A percentile compares a stretch with the other conserved stretches of the same genome.
Conservation (phyloP, 2,113 vertebrate species). For the Microcebus ravelobensis region DNA sequence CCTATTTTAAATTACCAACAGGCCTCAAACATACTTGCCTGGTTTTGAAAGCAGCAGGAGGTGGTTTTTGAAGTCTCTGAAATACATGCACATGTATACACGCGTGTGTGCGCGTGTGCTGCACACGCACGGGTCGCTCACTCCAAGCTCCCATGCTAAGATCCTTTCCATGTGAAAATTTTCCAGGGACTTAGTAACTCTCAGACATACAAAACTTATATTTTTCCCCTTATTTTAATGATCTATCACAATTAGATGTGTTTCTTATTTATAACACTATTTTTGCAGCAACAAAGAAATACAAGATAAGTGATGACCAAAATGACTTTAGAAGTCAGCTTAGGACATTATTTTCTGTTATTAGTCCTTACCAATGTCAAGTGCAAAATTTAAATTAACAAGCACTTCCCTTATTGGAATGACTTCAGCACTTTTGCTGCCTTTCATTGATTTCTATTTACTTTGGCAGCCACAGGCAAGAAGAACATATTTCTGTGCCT, state of each 20-base stretch:
- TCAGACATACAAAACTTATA: slow-evolving; percentile 67
- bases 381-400: slow-evolving; percentile 88
- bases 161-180: slow-evolving; percentile 67
- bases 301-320: slow-evolving; percentile 61
- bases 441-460: slow-evolving; percentile 87
- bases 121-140: background rate
- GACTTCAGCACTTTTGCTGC: slow-evolving; percentile 84
- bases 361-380: slow-evolving; percentile 84
- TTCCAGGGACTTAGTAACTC: slow-evolving; percentile 68
- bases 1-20: slow-evolving; percentile 86
- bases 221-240: slow-evolving; percentile 42
- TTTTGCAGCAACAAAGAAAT: slow-evolving; percentile 81
- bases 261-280: slow-evolving; percentile 74
- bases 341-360: slow-evolving; percentile 77
- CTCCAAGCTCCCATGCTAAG: slow-evolving; percentile 24
- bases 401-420: slow-evolving; percentile 82
- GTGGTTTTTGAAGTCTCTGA: slow-evolving; percentile 85
- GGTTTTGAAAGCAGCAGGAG: slow-evolving; percentile 85
- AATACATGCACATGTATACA: slow-evolving; percentile 47
- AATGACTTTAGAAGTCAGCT: slow-evolving; percentile 80
- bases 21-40: slow-evolving; percentile 85
- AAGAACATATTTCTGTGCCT: slow-evolving; percentile 82
- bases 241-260: slow-evolving; percentile 75
- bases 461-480: slow-evolving; percentile 81
- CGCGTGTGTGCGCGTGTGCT: rapidly evolving